Percentiles rank a stretch among this genome's conserved stretches.
phyloP scores from a whole-genome alignment of 2,797 vertebrate genomes.

The Chromis chromis region DNA sequence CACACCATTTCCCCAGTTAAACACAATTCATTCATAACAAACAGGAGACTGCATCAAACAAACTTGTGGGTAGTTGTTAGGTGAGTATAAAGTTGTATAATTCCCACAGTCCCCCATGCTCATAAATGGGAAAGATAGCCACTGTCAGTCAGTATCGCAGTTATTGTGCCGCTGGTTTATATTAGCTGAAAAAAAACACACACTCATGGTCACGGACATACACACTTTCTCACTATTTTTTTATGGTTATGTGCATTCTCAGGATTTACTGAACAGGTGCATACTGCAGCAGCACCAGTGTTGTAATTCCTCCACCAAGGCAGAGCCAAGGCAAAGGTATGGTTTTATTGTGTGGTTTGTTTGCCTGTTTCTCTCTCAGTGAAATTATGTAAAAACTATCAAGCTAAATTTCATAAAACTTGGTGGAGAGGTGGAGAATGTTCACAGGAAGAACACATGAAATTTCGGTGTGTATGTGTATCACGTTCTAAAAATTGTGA shows the following conservation, averaged over 20 bases:
- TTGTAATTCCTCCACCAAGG: slow-evolving; percentile 21
- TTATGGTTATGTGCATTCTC: slow-evolving; percentile 20
- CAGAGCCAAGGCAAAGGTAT: no score
- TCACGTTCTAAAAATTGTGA: no score
- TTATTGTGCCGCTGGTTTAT: slow-evolving; percentile 36
- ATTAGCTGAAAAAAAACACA: slow-evolving; percentile 41
- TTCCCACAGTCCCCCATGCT: slow-evolving; percentile 35
- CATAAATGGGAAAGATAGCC: slow-evolving; percentile 56
- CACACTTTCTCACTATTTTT: slow-evolving; percentile 10
- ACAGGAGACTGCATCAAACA: slow-evolving; percentile 44
- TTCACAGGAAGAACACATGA: no score
- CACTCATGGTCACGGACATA: neutral
- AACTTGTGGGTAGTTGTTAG: slow-evolving; percentile 51
- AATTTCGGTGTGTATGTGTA: no score
- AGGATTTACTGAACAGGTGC: slow-evolving; percentile 42
- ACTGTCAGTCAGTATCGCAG: slow-evolving; percentile 48
- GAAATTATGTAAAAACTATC: no score
- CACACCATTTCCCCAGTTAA: slow-evolving; percentile 34
- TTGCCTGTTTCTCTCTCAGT: no score
- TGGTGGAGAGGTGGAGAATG: no score
- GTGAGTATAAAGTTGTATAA: slow-evolving; percentile 42
- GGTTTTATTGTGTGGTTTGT: no score
- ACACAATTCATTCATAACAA: slow-evolving; percentile 55
- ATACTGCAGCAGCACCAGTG: slow-evolving; percentile 27
- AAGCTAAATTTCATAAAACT: no score